A percentile compares a stretch with the other conserved stretches of the same genome.
These are phyloP conservation scores for Plagiodera versicolora DNA, from an alignment of 2,888 invertebrate species.

Conservation along the genomic window DNA sequence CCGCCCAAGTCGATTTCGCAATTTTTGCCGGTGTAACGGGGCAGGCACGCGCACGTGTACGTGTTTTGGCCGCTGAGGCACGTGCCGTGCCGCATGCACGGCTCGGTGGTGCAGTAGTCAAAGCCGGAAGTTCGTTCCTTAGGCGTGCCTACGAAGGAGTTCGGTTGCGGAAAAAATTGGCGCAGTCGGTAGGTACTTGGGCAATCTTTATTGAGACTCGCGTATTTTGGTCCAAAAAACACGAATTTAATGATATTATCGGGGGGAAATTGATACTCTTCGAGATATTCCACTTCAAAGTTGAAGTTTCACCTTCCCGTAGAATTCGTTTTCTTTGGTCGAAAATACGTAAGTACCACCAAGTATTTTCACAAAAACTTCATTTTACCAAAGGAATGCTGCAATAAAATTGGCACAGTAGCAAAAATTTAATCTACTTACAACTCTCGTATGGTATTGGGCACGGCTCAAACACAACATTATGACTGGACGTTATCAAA, in stretches of 20 bases:
- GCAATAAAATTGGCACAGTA: too few relatives aligned
- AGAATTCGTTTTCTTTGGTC: too few relatives aligned
- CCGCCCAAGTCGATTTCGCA: constrained; percentile 82
- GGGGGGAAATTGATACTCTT: too few relatives aligned
- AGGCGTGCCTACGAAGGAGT: constrained; percentile 57
- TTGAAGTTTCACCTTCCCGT: too few relatives aligned
- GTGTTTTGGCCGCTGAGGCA: constrained; percentile 75
- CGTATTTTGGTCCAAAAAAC: too few relatives aligned
- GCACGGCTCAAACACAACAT: constrained; percentile 75
- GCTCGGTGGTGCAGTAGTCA: constrained; percentile 72
- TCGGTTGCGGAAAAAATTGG: background rate
- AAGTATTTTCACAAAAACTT: too few relatives aligned
- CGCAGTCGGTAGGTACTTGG: background rate
- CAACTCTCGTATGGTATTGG: constrained; percentile 74
- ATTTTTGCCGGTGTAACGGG: constrained; percentile 84
- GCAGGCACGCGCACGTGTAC: constrained; percentile 83
- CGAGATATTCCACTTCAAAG: too few relatives aligned
- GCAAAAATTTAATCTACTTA: too few relatives aligned
- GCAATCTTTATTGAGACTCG: too few relatives aligned
- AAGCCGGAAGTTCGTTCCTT: constrained; percentile 54
- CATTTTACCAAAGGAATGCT: too few relatives aligned
- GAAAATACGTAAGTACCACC: too few relatives aligned
- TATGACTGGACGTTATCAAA: constrained; percentile 62
- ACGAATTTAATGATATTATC: too few relatives aligned
- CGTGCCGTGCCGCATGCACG: constrained; percentile 80